Evolutionary conservation across 1,140 invertebrate genomes (phyloP).

Genomic region (Drosophila mayri): DNA sequence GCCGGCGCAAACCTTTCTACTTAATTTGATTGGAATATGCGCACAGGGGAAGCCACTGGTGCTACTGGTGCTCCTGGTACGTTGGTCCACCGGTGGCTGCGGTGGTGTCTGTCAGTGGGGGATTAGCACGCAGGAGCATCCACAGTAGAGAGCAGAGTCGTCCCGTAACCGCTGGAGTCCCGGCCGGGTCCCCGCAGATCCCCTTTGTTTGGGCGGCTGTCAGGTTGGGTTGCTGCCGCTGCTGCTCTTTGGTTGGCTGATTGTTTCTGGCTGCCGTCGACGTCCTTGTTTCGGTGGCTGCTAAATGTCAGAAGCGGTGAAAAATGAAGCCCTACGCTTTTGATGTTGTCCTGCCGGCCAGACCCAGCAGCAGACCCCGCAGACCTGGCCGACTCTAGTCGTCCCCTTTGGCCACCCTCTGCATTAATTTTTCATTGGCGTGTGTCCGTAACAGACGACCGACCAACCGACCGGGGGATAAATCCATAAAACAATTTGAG

Average conservation of each 20-base stretch:
- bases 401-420: conserved; percentile 27
- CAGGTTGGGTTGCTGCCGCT: conserved; percentile 64
- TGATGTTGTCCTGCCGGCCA: conserved; percentile 61
- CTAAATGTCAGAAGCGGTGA: conserved; percentile 82
- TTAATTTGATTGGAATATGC: conserved; percentile 83
- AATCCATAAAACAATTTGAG: conserved; percentile 84
- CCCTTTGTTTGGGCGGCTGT: conserved; percentile 41
- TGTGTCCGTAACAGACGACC: conserved; percentile 55
- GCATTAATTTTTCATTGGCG: conserved; percentile 82
- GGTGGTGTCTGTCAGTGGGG: conserved; percentile 50
- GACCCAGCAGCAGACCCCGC: not conserved
- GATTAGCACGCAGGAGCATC: conserved; percentile 52
- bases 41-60: conserved; percentile 37
- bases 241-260: conserved; percentile 77
- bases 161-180: conserved; percentile 1
- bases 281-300: conserved; percentile 59
- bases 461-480: conserved; percentile 45
- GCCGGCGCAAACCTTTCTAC: conserved; percentile 64
- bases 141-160: not conserved
- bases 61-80: conserved; percentile 18
- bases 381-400: conserved; percentile 1
- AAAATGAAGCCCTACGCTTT: conserved; percentile 76
- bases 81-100: conserved; percentile 44
- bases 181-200: conserved; percentile 1
- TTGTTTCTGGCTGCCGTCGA: conserved; percentile 67